Evolutionary conservation across 2,113 vertebrate species (phyloP), one percentile per base, ranked within the genome.

Genomic region (Clupea harengus): DNA sequence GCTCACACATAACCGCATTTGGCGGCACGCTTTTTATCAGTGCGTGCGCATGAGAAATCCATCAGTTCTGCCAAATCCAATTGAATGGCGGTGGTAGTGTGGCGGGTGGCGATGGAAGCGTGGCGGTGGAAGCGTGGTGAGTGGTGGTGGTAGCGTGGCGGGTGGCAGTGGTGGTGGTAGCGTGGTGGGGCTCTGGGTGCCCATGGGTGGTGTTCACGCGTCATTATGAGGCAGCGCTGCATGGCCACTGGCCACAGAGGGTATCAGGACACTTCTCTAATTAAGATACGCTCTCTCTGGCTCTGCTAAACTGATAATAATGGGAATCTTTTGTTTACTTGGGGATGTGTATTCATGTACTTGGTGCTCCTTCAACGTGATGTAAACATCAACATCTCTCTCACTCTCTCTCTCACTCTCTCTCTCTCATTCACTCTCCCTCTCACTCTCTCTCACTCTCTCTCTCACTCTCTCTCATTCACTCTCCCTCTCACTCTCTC

Each of bases 21-120:
- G 20, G 75, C 49, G 46, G 49, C 17, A 15, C 15, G 10, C 45
- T 28, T 54, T 80, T 46, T 22, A 54, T 39, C 50, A 72, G 81
- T 45, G 60, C 45, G 87, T 87, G 44, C 39, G 64, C 86, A 87
- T 88, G 83, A 85, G 46, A 83, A 87, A 86, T 86, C 88, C 84
- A 49, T 87, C 86, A 83, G 60, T 82, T 81, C n/a, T 84, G 32
- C 87, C 64, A 22, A 17, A 82, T 25, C 81, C 45, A 75, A 50
- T 85, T 50, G 20, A 50, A 22, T 28, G 47, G 87, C 60, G 64
- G 54, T 50, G 25, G 50, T 22, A 45, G 60, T 45, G 15, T 15
- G 9, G 28, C 28, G 18, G 11, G 11, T n/a, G n/a, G n/a, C n/a
- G n/a, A n/a, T 39, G 39, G 39, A 39, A 39, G 39, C 39, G 39